Percentiles rank a stretch among this genome's conserved stretches.
phyloP scores from a whole-genome alignment of 2,797 vertebrate species.

The Vultur gryphus region DNA sequence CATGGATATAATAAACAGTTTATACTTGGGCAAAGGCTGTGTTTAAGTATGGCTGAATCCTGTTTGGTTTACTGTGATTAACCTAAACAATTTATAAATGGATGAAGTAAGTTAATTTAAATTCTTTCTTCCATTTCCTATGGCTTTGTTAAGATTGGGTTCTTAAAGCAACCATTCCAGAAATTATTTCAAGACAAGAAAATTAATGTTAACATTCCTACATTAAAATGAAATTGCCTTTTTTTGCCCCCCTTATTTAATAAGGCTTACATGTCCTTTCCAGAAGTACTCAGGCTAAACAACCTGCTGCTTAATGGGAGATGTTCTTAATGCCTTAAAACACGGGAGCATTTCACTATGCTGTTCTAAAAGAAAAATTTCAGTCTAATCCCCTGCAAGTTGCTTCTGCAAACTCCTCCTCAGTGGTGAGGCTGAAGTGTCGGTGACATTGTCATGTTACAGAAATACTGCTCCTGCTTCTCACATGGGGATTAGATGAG shows the following conservation, averaged over 20 bases:
- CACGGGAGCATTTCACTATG: fast-evolving
- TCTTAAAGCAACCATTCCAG: neutral
- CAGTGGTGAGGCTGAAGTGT: neutral
- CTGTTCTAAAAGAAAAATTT: neutral
- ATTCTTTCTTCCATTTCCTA: constrained; percentile 31
- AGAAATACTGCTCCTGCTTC: neutral
- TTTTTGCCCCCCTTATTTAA: neutral
- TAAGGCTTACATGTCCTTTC: neutral
- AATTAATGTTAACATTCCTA: neutral
- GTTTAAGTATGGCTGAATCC: constrained; percentile 45
- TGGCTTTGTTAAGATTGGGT: neutral
- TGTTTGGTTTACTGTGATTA: constrained; percentile 58
- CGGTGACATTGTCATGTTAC: neutral
- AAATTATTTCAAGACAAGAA: neutral
- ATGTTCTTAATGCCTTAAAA: neutral
- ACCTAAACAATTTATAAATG: constrained; percentile 54
- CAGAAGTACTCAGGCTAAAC: neutral
- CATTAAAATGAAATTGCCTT: neutral
- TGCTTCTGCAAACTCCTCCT: neutral
- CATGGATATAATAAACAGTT: constrained; percentile 44
- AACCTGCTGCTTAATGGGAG: neutral
- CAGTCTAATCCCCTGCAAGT: neutral
- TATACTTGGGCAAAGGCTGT: constrained; percentile 27
- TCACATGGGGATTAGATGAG: neutral
- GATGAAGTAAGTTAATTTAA: constrained; percentile 29